Evolutionary conservation across 2,113 vertebrate species (phyloP).

Genomic region (Tachuris rubrigastra): DNA sequence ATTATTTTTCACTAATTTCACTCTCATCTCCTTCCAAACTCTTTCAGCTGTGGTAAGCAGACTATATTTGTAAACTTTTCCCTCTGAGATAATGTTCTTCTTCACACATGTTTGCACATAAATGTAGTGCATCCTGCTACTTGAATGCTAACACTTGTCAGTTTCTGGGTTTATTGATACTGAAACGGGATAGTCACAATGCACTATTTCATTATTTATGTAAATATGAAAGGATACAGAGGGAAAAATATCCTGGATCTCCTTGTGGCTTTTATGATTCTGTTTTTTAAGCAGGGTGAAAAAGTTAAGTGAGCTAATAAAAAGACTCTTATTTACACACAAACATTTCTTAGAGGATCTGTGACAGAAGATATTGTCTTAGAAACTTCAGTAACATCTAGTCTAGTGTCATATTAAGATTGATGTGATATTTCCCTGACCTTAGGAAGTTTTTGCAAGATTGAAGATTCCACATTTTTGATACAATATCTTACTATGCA

Average conservation of each 20-base stretch:
- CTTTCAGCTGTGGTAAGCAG: slow-evolving; percentile 37
- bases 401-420: not conserved
- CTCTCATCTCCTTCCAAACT: slow-evolving; percentile 57
- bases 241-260: not conserved
- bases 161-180: not conserved
- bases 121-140: not conserved
- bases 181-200: not conserved
- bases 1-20: slow-evolving; percentile 55
- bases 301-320: not conserved
- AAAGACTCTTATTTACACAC: not conserved
- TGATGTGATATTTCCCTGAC: not conserved
- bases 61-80: slow-evolving; percentile 46
- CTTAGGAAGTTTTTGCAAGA: not conserved
- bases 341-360: not conserved
- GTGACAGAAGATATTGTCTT: not conserved
- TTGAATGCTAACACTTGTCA: not conserved
- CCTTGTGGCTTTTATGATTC: not conserved
- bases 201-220: not conserved
- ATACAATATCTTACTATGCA: not conserved
- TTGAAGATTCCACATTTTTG: not conserved
- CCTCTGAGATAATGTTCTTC: slow-evolving; percentile 29
- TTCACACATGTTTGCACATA: slow-evolving; percentile 9
- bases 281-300: not conserved
- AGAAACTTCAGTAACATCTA: not conserved
- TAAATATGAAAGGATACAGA: not conserved